Conservation (phyloP, 2,113 vertebrate genomes). For the Dipodomys ordii region DNA sequence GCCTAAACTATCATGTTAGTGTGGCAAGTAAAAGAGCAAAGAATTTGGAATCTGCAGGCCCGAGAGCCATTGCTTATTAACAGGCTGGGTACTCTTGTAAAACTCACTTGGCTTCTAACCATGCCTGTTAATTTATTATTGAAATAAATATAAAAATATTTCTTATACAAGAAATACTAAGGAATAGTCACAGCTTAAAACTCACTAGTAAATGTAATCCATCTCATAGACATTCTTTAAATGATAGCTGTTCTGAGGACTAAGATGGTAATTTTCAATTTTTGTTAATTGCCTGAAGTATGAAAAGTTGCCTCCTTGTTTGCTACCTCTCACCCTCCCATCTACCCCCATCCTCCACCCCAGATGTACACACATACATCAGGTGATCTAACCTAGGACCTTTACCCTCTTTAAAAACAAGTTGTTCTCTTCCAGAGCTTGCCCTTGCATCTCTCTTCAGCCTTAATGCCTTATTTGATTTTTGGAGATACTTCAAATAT, state of each 20-base stretch:
- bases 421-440: conserved; percentile 86
- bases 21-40: background rate
- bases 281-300: conserved; percentile 44
- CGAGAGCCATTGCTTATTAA: background rate
- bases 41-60: background rate
- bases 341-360: background rate
- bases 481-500: conserved; percentile 98
- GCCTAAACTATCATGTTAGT: background rate
- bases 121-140: background rate
- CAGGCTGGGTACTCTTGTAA: background rate
- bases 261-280: conserved; percentile 28
- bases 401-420: background rate
- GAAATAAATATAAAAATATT: conserved; percentile 27
- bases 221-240: background rate
- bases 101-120: background rate
- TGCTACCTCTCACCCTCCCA: background rate
- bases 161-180: background rate
- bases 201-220: background rate
- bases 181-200: conserved; percentile 41
- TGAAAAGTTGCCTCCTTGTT: background rate
- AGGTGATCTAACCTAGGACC: background rate
- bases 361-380: no score
- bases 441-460: conserved; percentile 93
- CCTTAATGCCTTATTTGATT: conserved; percentile 96
- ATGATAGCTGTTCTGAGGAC: background rate